Percentiles rank a stretch among this genome's conserved stretches.
Evolutionary conservation across 2,797 vertebrate genomes (phyloP).

Genomic region (Cottoperca gobio): DNA sequence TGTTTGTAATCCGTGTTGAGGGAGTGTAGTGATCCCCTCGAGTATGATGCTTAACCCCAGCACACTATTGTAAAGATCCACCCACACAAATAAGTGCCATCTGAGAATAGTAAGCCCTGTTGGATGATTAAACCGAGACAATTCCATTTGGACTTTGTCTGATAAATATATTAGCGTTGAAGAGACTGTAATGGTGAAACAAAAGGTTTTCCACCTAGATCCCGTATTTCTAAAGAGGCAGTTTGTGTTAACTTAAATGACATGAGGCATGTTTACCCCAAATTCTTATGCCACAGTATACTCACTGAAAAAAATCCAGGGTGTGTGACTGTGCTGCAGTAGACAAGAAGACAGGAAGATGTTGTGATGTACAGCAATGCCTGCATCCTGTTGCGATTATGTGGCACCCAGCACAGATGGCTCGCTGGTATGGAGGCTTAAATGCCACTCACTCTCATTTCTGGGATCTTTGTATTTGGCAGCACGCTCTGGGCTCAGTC

Average conservation of each 20-base stretch:
- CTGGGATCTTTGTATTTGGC: conserved; percentile 64
- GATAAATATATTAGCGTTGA: conserved; percentile 40
- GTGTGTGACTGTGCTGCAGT: conserved; percentile 17
- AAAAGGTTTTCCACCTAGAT: conserved; percentile 20
- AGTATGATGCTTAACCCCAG: conserved; percentile 72
- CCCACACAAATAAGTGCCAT: conserved; percentile 69
- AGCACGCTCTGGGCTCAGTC: conserved; percentile 44
- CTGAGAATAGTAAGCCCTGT: conserved; percentile 69
- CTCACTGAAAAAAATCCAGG: conserved; percentile 35
- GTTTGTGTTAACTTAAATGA: conserved; percentile 2
- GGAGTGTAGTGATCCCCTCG: conserved; percentile 70
- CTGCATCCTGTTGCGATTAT: conserved; percentile 74
- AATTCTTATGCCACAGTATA: not conserved
- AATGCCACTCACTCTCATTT: conserved; percentile 68
- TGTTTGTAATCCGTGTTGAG: conserved; percentile 76
- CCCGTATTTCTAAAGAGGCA: conserved; percentile 1
- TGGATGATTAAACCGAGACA: conserved; percentile 70
- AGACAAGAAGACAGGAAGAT: conserved; percentile 55
- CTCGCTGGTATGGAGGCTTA: conserved; percentile 71
- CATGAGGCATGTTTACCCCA: not conserved
- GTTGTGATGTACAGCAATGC: conserved; percentile 56
- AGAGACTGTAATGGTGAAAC: conserved; percentile 23
- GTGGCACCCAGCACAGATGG: conserved; percentile 77
- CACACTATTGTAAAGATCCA: conserved; percentile 70
- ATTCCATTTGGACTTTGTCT: conserved; percentile 50